Evolutionary conservation across 2,888 invertebrate genomes (phyloP).

Genomic region (Oligia latruncula): DNA sequence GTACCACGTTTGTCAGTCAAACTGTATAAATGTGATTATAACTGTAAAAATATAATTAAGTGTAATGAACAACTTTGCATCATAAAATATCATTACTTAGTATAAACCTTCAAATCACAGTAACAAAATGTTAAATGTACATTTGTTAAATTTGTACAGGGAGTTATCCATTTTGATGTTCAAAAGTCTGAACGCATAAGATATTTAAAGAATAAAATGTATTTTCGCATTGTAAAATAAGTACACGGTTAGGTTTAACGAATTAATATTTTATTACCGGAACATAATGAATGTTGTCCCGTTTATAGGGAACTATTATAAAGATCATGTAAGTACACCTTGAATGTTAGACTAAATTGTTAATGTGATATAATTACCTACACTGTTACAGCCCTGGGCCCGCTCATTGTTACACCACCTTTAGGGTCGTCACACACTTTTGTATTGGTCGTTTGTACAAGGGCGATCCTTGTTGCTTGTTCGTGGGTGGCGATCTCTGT

Average conservation of each 20-base stretch:
- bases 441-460: constrained; percentile 40
- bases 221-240: constrained; percentile 89
- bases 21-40: constrained; percentile 72
- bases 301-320: constrained; percentile 81
- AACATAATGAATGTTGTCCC: constrained; percentile 86
- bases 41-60: constrained; percentile 70
- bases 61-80: constrained; percentile 67
- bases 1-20: constrained; percentile 71
- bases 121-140: constrained; percentile 87
- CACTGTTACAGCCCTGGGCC: constrained; percentile 83
- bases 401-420: constrained; percentile 66
- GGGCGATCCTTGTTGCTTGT: constrained; percentile 48
- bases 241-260: constrained; percentile 87
- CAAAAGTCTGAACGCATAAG: constrained; percentile 88
- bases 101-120: constrained; percentile 86
- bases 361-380: constrained; percentile 84
- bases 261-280: constrained; percentile 89
- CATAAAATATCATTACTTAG: constrained; percentile 57
- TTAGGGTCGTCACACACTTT: constrained; percentile 57
- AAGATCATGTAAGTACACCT: constrained; percentile 81
- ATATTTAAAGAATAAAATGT: constrained; percentile 76
- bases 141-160: constrained; percentile 89
- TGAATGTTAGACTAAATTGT: constrained; percentile 85
- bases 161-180: constrained; percentile 86
- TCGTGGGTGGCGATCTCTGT: constrained; percentile 52